phyloP scores from a whole-genome alignment of 2,888 invertebrate genomes.

The Leucoma salicis region DNA sequence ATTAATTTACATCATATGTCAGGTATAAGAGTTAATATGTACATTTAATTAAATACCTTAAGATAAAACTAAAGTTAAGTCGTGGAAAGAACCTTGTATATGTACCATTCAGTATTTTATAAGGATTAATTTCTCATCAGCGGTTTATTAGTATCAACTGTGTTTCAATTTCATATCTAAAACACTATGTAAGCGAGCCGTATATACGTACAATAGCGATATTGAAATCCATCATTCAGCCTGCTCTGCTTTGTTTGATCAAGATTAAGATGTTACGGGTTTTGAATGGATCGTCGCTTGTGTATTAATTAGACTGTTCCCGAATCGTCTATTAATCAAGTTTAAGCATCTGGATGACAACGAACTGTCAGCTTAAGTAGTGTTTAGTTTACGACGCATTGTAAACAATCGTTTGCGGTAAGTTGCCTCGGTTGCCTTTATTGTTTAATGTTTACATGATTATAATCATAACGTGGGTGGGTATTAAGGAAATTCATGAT shows the following conservation, averaged over 20 bases:
- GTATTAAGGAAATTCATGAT: constrained; percentile 16
- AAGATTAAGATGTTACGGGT: constrained; percentile 62
- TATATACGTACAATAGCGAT: constrained; percentile 5
- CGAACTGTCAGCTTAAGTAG: constrained; percentile 76
- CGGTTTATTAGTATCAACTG: too few relatives aligned
- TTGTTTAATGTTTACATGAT: constrained; percentile 67
- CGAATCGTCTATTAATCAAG: constrained; percentile 79
- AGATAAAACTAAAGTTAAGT: too few relatives aligned
- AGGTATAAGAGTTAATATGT: too few relatives aligned
- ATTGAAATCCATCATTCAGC: constrained; percentile 48
- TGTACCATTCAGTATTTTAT: too few relatives aligned
- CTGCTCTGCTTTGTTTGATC: constrained; percentile 58
- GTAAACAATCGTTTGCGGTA: constrained; percentile 72
- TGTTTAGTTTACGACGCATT: constrained; percentile 69
- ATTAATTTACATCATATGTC: too few relatives aligned
- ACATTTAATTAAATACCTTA: too few relatives aligned
- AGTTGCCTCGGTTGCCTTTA: constrained; percentile 60
- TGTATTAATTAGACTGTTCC: constrained; percentile 69
- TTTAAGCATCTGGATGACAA: constrained; percentile 78
- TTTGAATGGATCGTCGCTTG: constrained; percentile 56
- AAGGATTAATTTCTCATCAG: too few relatives aligned
- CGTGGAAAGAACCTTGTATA: too few relatives aligned
- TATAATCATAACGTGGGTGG: constrained; percentile 44
- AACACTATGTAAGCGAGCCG: neutral
- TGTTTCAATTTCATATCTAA: too few relatives aligned